Base-by-base conservation (phyloP, 2,888 invertebrate genomes). In the Lochmaea capreae region DNA sequence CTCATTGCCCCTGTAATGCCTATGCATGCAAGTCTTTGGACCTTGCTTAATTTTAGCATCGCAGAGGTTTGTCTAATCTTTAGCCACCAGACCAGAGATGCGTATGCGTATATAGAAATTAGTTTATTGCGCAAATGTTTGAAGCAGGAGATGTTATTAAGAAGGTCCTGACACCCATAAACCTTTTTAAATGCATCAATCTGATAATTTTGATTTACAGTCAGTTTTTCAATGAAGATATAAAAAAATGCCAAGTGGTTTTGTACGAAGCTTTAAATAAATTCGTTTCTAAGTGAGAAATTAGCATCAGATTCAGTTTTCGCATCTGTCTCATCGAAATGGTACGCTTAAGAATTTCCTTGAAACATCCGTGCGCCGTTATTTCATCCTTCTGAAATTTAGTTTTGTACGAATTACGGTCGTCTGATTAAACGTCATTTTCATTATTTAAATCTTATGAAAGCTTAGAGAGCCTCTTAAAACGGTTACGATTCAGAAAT, bases 221-320 rank as follows among this genome's bases (percentile, higher is more conserved):
- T n/a, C 49, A 49, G 12, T 14, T n/a, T 5, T 12, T 49, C 14
- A 14, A 49, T 14, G 2, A 49, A n/a, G n/a, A 49, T 49, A 33
- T 33, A 33, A 33, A 33, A 33, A 33, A 33, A 33, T 5, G 2
- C 26, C 49, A 49, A 49, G 49, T 49, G 5, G n/a, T n/a, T 49
- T 14, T 14, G n/a, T 49, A 5, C 3, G 1, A 61, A 66, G 66
- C 66, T 71, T 71, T 39, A 62, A 61, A 61, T 62, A 42, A 62
- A 72, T 67, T 62, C 61, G 54, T 72, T 72, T 67, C 52, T 33
- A 52, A 43, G 61, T 49, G 18, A 18, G 67, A 67, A 67, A 72
- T 72, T 72, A 59, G 54, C 72, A 72, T 72, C 43, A 42, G 54
- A 72, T 72, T 72, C 63, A 72, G 59, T 62, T 62, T 59, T 63